Evolutionary conservation across 2,888 invertebrate species (phyloP), one percentile per base, ranked within the genome.

Genomic region (Troides helena): DNA sequence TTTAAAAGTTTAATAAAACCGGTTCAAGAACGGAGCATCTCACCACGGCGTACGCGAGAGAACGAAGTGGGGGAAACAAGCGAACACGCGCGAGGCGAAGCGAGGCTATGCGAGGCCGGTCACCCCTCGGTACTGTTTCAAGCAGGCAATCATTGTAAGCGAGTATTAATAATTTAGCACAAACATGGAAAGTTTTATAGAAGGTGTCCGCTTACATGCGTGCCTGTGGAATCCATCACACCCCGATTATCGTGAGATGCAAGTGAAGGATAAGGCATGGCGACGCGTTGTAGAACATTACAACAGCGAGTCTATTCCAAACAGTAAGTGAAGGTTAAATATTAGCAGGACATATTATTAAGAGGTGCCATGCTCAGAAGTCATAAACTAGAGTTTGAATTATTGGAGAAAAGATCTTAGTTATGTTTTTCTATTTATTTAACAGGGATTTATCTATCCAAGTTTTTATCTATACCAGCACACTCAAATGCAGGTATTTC

Each of bases 161-260:
- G 58, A 65, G 43, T 50, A 50, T 63, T 23, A 59, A 36, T 53
- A 46, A 62, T 66, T 65, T 69, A 65, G n/a, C 5, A n/a, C 53
- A 60, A 69, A 46, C 59, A 91, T 91, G 91, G 87, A 90, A 76
- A 78, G 79, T 64, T 88, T 91, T 68, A 91, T 92, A 78, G 87
- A 88, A 78, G 82, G 83, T 23, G 90, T 92, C 17, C 85, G 90
- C 59, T 74, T 78, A 25, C 84, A 90, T 65, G 89, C 89, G 14
- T 90, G 90, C 72, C 75, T 92, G 2, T 92, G 91, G 91, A 89
- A 92, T 72, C 90, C 91, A 0, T 78, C 86, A 69, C 87, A 90
- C 72, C 86, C 86, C 1, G 88, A 89, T 71, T 90, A 91, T 71
- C 83, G 89, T 14, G 90, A 90, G 73, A 82, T 84, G 75, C 82